Evolutionary conservation across 1,140 invertebrate genomes (phyloP).

Genomic region (Elysia chlorotica): DNA sequence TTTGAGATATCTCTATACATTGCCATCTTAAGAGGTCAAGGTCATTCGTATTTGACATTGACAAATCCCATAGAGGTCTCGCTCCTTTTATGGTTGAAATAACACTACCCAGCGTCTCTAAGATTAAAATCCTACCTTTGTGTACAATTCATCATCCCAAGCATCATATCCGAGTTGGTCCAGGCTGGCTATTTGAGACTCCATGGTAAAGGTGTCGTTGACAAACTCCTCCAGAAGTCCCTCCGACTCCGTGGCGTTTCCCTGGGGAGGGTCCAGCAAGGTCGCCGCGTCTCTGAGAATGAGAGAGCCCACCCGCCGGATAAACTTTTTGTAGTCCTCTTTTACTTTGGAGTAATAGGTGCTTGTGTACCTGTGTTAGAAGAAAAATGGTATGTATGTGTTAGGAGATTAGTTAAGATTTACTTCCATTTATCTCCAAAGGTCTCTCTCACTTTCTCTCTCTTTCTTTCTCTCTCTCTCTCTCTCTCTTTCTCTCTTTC

Average conservation of each 20-base stretch:
- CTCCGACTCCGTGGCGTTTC: not conserved
- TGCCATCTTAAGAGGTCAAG: not conserved
- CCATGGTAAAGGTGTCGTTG: constrained; percentile 8
- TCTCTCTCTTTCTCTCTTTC: too few relatives aligned
- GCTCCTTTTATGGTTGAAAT: not conserved
- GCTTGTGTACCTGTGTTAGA: not conserved
- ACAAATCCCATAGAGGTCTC: not conserved
- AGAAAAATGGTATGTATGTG: not conserved
- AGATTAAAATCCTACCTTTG: too few relatives aligned
- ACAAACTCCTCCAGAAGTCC: not conserved
- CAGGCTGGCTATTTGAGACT: not conserved
- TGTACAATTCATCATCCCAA: not conserved
- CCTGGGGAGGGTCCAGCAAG: not conserved
- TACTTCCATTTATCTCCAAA: not conserved
- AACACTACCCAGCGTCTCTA: too few relatives aligned
- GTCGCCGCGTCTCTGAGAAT: not conserved
- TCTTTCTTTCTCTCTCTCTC: too few relatives aligned
- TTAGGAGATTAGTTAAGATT: not conserved
- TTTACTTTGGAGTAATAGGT: not conserved
- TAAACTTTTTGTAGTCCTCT: constrained; percentile 10
- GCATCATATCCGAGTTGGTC: not conserved
- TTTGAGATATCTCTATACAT: not conserved
- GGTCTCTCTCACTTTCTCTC: too few relatives aligned
- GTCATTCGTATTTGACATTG: not conserved
- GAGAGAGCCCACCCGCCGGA: not conserved